Evolutionary conservation across 2,113 vertebrate species (phyloP).

Genomic region (Tringa solitaria): DNA sequence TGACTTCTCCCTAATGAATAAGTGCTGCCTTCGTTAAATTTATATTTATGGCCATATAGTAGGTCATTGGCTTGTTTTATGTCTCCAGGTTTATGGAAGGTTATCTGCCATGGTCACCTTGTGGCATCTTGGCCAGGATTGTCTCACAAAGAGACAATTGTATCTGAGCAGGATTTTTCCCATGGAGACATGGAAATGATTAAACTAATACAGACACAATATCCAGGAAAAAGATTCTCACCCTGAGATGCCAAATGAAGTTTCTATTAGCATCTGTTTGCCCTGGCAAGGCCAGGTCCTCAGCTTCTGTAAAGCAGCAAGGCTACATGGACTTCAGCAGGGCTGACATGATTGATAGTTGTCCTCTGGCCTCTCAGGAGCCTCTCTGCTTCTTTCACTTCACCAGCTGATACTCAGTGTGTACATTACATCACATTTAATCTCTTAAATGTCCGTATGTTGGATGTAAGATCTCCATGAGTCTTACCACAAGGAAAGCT

Average conservation of each 20-base stretch:
- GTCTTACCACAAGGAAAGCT: neutral
- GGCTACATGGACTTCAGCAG: neutral
- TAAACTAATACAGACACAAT: constrained; percentile 10
- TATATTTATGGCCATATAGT: constrained; percentile 65
- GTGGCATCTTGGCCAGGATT: constrained; percentile 31
- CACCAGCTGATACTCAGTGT: neutral
- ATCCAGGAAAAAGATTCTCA: constrained; percentile 16
- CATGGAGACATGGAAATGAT: constrained; percentile 35
- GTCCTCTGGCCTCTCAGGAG: neutral
- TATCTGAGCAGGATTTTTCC: constrained; percentile 40
- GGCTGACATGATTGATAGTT: neutral
- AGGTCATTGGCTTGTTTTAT: constrained; percentile 70
- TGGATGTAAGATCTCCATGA: neutral
- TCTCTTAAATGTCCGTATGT: neutral
- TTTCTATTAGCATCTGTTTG: constrained; percentile 36
- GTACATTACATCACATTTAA: neutral
- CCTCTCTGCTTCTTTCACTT: neutral
- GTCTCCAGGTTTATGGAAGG: constrained; percentile 65
- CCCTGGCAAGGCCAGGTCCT: neutral
- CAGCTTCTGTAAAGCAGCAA: neutral
- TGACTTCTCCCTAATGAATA: constrained; percentile 68
- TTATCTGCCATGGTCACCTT: constrained; percentile 64
- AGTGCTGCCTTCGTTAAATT: constrained; percentile 67
- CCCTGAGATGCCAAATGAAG: constrained; percentile 22
- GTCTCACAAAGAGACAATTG: constrained; percentile 12